Evolutionary conservation across 2,888 invertebrate species (phyloP), one percentile per base, ranked within the genome.

Genomic region (Zeuzera pyrina): DNA sequence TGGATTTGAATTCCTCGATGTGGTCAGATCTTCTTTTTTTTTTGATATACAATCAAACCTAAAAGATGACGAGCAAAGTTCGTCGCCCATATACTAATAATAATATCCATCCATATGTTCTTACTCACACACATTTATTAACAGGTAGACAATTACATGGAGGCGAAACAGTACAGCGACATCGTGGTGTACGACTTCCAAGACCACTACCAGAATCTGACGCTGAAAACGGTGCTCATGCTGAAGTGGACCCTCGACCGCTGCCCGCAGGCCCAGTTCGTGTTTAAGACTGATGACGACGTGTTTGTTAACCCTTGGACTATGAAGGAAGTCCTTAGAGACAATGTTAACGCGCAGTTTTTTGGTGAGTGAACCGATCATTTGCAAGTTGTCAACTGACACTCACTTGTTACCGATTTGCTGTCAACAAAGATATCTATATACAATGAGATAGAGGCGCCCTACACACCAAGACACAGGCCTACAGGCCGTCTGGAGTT

Each of bases 171-270:
- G 16, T 71, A 85, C 55, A 63, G 77, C 1, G 91, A 91, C 48
- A 57, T 91, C 19, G 70, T 91, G 22, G 85, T 89, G 14, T 89
- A 86, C 21, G 77, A 84, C 28, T 87, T 89, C 49, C 34, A 65
- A 5, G 91, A 91, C 49, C 81, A 87, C 15, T 90, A 90, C 52
- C 81, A 86, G 45, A 90, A 91, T 55, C 63, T 90, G 39, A 90
- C 90, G 0, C 73, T 89, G 44, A 91, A 91, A 69, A 87, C 88
- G 0, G 85, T 86, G 1, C 86, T 89, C 53, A 88, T 87, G 51
- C 62, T 90, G 49, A 83, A 86, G 49, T 90, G 90, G 89, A 73
- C 84, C 5, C 50, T 65, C 10, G 61, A 54, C 25, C 69, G 81
- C 26, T 90, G 89, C 49, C 69, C 84, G 0, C 57, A 73, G 14